phyloP scores from a whole-genome alignment of 2,113 vertebrate genomes.

The Dipodomys spectabilis region DNA sequence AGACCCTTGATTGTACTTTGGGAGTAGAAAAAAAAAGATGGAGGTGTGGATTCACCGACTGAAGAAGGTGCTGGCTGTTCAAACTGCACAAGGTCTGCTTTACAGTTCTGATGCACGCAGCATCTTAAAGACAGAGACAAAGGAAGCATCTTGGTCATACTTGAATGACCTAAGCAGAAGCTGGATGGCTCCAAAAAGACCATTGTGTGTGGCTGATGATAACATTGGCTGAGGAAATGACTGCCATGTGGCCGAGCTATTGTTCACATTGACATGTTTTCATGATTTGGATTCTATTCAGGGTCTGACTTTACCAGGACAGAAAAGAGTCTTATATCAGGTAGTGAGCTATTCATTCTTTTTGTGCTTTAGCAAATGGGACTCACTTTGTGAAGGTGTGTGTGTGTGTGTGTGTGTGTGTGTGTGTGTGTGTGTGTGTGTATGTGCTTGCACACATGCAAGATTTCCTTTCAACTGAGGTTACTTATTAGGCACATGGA shows the following conservation, averaged over 20 bases:
- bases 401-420: not conserved
- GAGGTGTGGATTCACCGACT: not conserved
- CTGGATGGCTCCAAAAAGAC: not conserved
- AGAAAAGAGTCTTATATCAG: not conserved
- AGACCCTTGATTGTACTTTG: not conserved
- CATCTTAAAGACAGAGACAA: not conserved
- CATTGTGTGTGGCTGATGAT: not conserved
- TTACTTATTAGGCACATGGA: constrained; percentile 30
- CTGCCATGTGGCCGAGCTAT: accelerated
- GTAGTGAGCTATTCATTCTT: not conserved
- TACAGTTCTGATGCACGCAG: not conserved
- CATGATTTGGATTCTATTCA: constrained; percentile 9
- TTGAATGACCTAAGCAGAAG: not conserved
- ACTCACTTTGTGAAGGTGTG: not conserved
- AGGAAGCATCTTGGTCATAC: not conserved
- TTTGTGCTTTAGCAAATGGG: constrained; percentile 43
- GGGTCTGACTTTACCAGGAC: constrained; percentile 51
- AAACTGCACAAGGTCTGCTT: not conserved
- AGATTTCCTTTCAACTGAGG: not conserved
- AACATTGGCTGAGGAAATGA: not conserved
- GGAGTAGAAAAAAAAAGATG: not conserved
- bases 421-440: too few species aligned
- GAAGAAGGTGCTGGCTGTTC: not conserved
- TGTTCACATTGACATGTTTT: not conserved
- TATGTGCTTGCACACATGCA: accelerated